phyloP scores from a whole-genome alignment of 2,113 vertebrate species.

The Epinephelus moara region DNA sequence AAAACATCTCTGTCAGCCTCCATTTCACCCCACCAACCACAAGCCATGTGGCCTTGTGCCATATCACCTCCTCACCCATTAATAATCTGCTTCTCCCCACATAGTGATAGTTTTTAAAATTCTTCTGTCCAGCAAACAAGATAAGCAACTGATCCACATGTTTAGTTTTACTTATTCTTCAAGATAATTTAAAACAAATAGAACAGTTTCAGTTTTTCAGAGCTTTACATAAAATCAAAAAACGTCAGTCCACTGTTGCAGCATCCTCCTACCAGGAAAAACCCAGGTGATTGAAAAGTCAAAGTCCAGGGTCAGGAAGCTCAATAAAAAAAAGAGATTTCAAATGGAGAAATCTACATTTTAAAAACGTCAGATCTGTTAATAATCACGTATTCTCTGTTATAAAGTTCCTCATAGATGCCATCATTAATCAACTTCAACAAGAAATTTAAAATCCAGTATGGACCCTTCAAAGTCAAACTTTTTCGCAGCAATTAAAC shows the following conservation, averaged over 20 bases:
- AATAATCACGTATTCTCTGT: not conserved
- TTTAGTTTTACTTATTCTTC: not conserved
- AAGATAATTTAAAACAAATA: not conserved
- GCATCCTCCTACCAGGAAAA: not conserved
- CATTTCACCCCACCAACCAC: not conserved
- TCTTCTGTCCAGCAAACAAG: not conserved
- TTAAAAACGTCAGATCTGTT: not conserved
- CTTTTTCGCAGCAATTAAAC: not conserved
- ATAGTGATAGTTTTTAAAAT: conserved; percentile 6
- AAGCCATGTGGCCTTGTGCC: not conserved
- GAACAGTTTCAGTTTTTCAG: not conserved
- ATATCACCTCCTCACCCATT: conserved; percentile 1
- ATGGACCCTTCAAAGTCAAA: not conserved
- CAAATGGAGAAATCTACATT: not conserved
- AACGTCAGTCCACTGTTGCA: not conserved
- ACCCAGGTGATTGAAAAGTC: not conserved
- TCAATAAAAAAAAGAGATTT: not conserved
- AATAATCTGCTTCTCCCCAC: not conserved
- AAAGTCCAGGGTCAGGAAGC: not conserved
- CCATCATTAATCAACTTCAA: not conserved
- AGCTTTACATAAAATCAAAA: not conserved
- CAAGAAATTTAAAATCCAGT: conserved; percentile 4
- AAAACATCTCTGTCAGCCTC: conserved; percentile 17
- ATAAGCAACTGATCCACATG: not conserved
- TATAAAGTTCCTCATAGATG: not conserved